These are phyloP conservation scores for Corella eumyota DNA, from an alignment of 23 tunicate species.

Conservation along the genomic window DNA sequence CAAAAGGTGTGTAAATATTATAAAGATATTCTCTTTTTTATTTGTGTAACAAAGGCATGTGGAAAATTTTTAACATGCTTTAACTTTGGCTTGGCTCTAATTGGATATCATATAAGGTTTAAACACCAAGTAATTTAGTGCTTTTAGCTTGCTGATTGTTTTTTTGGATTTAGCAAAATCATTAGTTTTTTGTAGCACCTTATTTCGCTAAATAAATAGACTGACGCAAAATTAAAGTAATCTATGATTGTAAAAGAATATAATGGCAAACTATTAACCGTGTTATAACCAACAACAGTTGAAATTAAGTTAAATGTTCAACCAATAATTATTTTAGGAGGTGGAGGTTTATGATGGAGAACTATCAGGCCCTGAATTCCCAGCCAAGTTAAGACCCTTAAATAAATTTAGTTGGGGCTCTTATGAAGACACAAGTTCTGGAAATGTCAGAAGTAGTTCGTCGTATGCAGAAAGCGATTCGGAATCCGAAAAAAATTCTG, in stretches of 20 bases:
- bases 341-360: slow-evolving; percentile 83
- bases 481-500: too few relatives aligned
- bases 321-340: slow-evolving; percentile 20
- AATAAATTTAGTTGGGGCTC: slow-evolving; percentile 37
- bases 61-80: not conserved
- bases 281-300: not conserved
- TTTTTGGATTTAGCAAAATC: not conserved
- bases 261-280: not conserved
- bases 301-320: not conserved
- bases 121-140: not conserved
- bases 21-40: not conserved
- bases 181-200: too few relatives aligned
- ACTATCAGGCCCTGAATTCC: slow-evolving; percentile 91
- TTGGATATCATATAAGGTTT: not conserved
- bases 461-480: slow-evolving; percentile 8
- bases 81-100: not conserved
- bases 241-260: too few relatives aligned
- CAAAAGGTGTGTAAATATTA: slow-evolving; percentile 21
- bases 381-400: slow-evolving; percentile 30
- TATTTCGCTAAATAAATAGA: too few relatives aligned
- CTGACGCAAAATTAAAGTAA: too few relatives aligned
- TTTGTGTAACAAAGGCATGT: not conserved
- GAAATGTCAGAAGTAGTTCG: slow-evolving; percentile 7
- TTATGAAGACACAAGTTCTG: slow-evolving; percentile 13
- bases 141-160: not conserved